These are phyloP conservation scores for Pagrus major DNA, from an alignment of 2,113 vertebrate genomes.

Conservation along the genomic window DNA sequence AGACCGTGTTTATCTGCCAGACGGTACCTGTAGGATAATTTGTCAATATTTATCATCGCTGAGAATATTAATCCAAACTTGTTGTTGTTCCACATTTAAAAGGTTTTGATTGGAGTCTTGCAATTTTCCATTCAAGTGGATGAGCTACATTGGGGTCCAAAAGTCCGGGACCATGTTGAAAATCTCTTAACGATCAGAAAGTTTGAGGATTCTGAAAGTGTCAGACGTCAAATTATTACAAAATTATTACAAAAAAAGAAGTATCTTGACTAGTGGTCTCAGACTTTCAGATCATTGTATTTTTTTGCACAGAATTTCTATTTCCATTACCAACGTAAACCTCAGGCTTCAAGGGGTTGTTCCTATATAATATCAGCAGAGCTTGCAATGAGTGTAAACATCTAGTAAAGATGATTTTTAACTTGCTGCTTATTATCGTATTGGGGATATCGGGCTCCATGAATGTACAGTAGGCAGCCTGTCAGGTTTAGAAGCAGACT, in stretches of 20 bases:
- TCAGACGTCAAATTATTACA: too few relatives aligned
- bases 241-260: too few relatives aligned
- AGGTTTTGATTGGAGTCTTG: neutral
- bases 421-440: too few relatives aligned
- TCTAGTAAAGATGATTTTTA: neutral
- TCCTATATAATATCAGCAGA: neutral
- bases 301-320: neutral
- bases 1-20: neutral
- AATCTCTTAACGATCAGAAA: too few relatives aligned
- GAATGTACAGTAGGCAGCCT: neutral
- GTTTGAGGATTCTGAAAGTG: too few relatives aligned
- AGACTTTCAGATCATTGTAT: too few relatives aligned
- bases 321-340: neutral
- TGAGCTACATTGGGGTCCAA: too few relatives aligned
- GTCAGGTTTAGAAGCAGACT: neutral
- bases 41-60: neutral
- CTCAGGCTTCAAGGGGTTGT: neutral
- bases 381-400: neutral
- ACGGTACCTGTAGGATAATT: neutral
- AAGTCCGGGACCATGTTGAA: too few relatives aligned
- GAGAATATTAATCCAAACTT: conserved; percentile 1
- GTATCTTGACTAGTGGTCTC: too few relatives aligned
- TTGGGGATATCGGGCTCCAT: neutral
- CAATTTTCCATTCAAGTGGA: neutral
- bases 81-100: neutral